Base-by-base conservation (phyloP, 1,140 invertebrate species). In the Drosophila burlai region DNA sequence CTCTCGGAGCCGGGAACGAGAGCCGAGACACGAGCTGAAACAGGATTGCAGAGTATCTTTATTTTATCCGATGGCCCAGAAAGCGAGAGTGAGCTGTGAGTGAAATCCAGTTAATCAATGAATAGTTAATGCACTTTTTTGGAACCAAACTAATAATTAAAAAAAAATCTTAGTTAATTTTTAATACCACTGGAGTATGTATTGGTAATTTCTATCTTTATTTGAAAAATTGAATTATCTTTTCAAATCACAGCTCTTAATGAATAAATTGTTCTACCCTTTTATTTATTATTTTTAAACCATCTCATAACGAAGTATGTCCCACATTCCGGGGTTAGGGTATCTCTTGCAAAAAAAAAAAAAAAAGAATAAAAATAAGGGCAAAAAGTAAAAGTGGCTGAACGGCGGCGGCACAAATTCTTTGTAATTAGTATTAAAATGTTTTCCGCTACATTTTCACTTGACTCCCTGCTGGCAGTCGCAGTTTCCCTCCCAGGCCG, bases 381-480 rank as follows among this genome's bases (percentile, higher is more conserved):
- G 43, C 60, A 78, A 81, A 64, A 90, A 90, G 75, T 24, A 76
- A 87, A 84, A 90, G 85, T 90, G 85, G 38, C 79, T 42, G 26
- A 79, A 79, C 66, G 76, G 66, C 75, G 84, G 81, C 85, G 85
- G 85, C 85, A 89, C 85, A 90, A 90, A 90, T 90, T 90, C 85
- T 90, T 90, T 90, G 86, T 90, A 90, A 90, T 90, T 90, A 90
- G 85, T 90, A 90, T 90, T 90, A 90, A 90, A 89, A 89, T 89
- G 85, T 89, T 89, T 89, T 89, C 85, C 85, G 85, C 85, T 85
- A 89, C 85, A 84, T 89, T 85, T 89, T 89, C 85, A 89, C 85
- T 89, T 90, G 84, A 89, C 83, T 87, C 79, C 77, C 77, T 61
- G 64, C 76, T 79, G 75, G 42, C 74, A 68, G 49, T 72, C 46